Evolutionary conservation across 2,888 invertebrate species (phyloP).

Genomic region (Zygogramma bicolorata): DNA sequence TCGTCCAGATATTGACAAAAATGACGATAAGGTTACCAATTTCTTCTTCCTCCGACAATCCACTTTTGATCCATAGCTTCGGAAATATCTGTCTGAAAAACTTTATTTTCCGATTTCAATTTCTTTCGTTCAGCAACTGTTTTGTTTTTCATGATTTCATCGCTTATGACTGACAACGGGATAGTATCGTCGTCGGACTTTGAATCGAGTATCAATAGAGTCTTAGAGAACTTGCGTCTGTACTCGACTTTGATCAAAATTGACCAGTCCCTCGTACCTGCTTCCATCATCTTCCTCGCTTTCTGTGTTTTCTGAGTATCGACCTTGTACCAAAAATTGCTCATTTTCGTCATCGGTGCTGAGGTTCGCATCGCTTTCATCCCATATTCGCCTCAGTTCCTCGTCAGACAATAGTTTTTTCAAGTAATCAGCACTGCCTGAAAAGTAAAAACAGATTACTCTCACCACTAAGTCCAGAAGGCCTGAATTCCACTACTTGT

Average conservation of each 20-base stretch:
- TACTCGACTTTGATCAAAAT: too few species aligned
- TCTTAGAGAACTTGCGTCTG: background rate
- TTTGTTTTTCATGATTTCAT: background rate
- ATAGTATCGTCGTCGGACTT: background rate
- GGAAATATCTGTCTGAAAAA: background rate
- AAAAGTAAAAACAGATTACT: background rate
- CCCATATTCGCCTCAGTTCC: background rate
- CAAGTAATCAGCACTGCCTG: background rate
- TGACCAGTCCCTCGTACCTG: too few species aligned
- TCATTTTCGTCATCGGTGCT: too few species aligned
- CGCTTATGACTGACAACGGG: background rate
- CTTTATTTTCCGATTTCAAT: background rate
- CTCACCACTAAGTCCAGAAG: background rate
- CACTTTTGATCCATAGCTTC: background rate
- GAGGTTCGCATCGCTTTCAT: background rate
- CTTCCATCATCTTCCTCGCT: too few species aligned
- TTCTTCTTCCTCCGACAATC: background rate
- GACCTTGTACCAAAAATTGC: too few species aligned
- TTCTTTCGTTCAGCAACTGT: background rate
- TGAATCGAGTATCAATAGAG: too few species aligned
- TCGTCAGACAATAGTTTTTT: background rate
- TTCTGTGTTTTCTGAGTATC: too few species aligned
- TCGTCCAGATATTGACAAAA: background rate
- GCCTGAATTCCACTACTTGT: background rate
- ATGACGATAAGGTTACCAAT: background rate